phyloP scores from a whole-genome alignment of 2,113 vertebrate genomes.

The Cervus canadensis region DNA sequence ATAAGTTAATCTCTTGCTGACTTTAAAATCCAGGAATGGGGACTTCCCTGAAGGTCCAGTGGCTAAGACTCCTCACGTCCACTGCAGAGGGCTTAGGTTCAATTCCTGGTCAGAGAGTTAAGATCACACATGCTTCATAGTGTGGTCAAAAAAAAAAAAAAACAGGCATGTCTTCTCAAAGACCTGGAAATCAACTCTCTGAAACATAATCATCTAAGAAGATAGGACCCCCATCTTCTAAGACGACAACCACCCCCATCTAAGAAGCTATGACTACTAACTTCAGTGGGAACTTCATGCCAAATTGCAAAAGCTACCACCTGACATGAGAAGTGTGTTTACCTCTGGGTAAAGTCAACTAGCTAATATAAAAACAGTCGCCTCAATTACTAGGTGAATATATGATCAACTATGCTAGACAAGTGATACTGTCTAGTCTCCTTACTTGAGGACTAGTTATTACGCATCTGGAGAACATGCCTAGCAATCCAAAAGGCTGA shows the following conservation, averaged over 20 bases:
- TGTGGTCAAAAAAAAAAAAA: background rate
- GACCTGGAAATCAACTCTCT: background rate
- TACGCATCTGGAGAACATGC: background rate
- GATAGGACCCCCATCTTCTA: background rate
- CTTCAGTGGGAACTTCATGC: background rate
- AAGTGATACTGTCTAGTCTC: background rate
- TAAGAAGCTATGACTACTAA: background rate
- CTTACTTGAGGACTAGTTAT: background rate
- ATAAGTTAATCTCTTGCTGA: background rate
- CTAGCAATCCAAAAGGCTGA: background rate
- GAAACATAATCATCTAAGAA: background rate
- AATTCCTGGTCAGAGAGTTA: background rate
- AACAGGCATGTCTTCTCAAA: background rate
- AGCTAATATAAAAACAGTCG: background rate
- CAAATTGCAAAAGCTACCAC: background rate
- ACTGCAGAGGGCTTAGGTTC: background rate
- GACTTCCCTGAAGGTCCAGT: background rate
- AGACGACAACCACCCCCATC: background rate
- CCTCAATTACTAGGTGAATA: background rate
- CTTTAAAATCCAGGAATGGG: background rate
- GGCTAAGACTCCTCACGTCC: background rate
- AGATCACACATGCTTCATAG: background rate
- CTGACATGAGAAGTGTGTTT: background rate
- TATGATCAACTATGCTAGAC: background rate
- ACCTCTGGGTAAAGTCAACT: background rate